Percentiles rank a stretch among this genome's conserved stretches.
These are phyloP conservation scores for Ptychoptera contaminata DNA, from an alignment of 2,888 invertebrate genomes.

Conservation along the genomic window DNA sequence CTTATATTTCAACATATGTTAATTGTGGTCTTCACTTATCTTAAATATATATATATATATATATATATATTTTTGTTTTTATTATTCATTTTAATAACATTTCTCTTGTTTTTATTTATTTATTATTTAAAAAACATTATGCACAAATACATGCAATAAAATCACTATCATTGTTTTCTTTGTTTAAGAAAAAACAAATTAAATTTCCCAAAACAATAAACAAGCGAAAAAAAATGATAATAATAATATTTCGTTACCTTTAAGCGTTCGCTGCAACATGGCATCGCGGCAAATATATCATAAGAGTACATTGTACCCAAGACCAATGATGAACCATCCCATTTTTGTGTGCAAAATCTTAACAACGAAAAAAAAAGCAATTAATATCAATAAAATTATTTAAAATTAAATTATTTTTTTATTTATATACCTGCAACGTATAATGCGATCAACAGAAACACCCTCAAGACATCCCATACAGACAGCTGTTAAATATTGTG, in stretches of 20 bases:
- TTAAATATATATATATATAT: no score
- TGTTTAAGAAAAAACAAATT: no score
- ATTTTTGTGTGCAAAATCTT: conserved; percentile 65
- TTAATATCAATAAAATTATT: not conserved
- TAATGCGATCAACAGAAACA: conserved; percentile 53
- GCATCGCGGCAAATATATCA: conserved; percentile 94
- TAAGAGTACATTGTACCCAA: conserved; percentile 97
- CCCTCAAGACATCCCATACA: conserved; percentile 91
- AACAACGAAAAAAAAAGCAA: conserved; percentile 5
- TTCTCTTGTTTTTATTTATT: no score
- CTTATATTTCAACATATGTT: no score
- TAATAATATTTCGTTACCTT: conserved; percentile 42
- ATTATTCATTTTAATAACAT: no score
- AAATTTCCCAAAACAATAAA: no score
- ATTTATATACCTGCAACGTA: conserved; percentile 49
- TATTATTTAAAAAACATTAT: no score
- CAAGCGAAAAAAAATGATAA: not conserved
- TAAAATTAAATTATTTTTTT: not conserved
- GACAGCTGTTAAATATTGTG: conserved; percentile 81
- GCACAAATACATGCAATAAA: no score
- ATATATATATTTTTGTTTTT: no score
- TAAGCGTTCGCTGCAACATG: conserved; percentile 85
- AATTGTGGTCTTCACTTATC: no score
- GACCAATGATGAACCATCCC: conserved; percentile 87
- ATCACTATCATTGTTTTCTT: no score